Base-by-base conservation (phyloP, 2,888 invertebrate genomes). In the Coleophora deauratella region DNA sequence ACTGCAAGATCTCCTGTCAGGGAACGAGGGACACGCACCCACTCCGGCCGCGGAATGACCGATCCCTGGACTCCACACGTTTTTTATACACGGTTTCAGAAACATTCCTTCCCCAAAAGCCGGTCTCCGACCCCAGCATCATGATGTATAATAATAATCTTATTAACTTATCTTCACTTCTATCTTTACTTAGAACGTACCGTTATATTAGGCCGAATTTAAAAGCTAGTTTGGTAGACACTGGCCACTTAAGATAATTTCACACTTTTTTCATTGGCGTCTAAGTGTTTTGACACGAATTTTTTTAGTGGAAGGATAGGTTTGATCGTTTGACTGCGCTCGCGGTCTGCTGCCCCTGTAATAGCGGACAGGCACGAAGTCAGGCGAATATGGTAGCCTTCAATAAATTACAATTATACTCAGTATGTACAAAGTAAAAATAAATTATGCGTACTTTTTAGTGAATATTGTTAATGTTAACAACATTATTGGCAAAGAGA, bases 91-190 rank as follows among this genome's bases (percentile, higher is more conserved):
- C 80, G 72, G 61, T 75, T 73, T 76, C 76, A 71, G 74, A 75
- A 71, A 78, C 81, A 81, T 80, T 81, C 80, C 82, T 73, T 66
- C 70, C 73, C 66, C 73, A 78, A 78, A 76, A 81, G 68, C 80
- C 80, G 81, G 81, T 80, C 77, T 56, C 70, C 72, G 76, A 73
- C 70, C 76, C 72, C 73, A 70, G 62, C 71, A 62, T 67, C 71
- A 62, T 67, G 68, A 70, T 69, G 72, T 76, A 76, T 80, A 80
- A 80, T 79, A 81, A 79, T 81, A 82, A 80, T 79, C 81, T 81
- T 82, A 84, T 85, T 81, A 81, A 80, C 79, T 77, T 82, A 82
- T 82, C 81, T 81, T 72, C 72, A 75, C 75, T 74, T 75, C 73
- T 77, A 81, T 80, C 80, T 80, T 81, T 78, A 82, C 80, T 80